These are phyloP conservation scores for Leistus spinibarbis DNA, from an alignment of 2,888 invertebrate species.

Conservation along the genomic window DNA sequence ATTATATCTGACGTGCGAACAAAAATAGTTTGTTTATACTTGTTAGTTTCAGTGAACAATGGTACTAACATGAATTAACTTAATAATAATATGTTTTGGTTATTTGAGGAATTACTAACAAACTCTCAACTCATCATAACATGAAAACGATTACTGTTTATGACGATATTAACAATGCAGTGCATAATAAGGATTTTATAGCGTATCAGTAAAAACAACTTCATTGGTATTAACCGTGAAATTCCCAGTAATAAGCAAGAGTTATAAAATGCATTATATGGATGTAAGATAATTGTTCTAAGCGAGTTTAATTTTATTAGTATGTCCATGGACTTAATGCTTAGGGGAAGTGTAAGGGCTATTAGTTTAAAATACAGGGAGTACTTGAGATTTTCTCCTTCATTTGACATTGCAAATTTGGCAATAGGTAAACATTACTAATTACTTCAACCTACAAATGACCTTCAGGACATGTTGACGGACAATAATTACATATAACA, in stretches of 20 bases:
- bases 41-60: neutral
- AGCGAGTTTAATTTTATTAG: neutral
- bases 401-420: no score
- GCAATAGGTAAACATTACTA: no score
- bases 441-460: no score
- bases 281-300: neutral
- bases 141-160: no score
- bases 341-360: no score
- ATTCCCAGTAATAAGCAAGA: conserved; percentile 3
- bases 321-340: neutral
- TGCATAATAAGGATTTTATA: no score
- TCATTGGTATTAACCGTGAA: neutral
- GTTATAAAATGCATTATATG: conserved; percentile 2
- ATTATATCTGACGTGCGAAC: neutral
- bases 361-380: no score
- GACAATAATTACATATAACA: no score
- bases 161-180: no score
- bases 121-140: neutral
- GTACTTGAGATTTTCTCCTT: no score
- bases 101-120: neutral
- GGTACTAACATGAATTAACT: no score
- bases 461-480: no score
- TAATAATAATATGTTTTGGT: neutral
- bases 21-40: neutral
- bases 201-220: neutral